Evolutionary conservation across 2,113 vertebrate genomes (phyloP).

Genomic region (Vireo altiloquus): DNA sequence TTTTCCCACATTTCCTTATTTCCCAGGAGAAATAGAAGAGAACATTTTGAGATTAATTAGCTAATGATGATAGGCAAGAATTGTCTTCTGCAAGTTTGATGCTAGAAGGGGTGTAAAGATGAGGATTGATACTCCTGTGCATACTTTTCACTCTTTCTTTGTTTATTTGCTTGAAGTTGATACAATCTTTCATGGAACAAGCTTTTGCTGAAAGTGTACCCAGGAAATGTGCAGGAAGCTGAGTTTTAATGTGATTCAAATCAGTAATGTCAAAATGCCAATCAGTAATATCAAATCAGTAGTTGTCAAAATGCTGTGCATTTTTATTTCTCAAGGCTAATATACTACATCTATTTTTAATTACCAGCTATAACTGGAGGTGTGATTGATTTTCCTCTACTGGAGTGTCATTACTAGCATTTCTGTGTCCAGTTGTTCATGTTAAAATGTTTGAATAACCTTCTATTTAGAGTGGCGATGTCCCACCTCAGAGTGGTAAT

Average conservation of each 20-base stretch:
- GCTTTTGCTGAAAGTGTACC: neutral
- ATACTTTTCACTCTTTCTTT: neutral
- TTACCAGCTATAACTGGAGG: neutral
- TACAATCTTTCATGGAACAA: neutral
- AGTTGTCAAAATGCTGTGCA: neutral
- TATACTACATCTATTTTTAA: neutral
- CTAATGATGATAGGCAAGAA: neutral
- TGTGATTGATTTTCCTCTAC: neutral
- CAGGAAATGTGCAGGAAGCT: neutral
- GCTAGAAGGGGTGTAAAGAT: neutral
- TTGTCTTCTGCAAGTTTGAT: neutral
- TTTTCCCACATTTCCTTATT: neutral
- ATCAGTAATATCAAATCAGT: neutral
- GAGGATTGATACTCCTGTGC: neutral
- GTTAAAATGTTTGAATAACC: neutral
- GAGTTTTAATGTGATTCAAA: neutral
- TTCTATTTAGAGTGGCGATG: neutral
- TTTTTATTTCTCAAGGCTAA: constrained; percentile 5
- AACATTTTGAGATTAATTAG: neutral
- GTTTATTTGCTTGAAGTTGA: neutral
- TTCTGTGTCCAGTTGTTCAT: neutral
- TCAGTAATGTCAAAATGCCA: neutral
- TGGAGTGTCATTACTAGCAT: neutral
- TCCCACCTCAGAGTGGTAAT: neutral
- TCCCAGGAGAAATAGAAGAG: neutral